phyloP scores from a whole-genome alignment of 2,888 invertebrate genomes.

The Lucinisca nassula region DNA sequence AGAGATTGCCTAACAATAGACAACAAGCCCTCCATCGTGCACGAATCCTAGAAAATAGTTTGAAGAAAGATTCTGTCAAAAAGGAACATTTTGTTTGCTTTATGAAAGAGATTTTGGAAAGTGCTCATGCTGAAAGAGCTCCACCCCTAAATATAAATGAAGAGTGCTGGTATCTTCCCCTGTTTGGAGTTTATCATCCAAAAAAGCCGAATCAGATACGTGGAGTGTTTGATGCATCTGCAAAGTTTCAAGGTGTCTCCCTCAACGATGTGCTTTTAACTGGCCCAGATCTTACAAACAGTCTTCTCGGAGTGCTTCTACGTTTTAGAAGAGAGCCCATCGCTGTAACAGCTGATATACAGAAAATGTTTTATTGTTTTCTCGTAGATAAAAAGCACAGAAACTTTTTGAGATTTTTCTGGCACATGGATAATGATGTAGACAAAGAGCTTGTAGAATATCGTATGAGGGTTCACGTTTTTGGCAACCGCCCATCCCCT shows the following conservation, averaged over 20 bases:
- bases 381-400: not conserved
- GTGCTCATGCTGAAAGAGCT: constrained; percentile 46
- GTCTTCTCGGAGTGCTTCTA: constrained; percentile 47
- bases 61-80: constrained; percentile 24
- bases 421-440: constrained; percentile 15
- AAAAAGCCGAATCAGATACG: constrained; percentile 29
- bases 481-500: constrained; percentile 1
- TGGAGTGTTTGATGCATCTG: constrained; percentile 60
- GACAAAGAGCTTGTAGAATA: constrained; percentile 36
- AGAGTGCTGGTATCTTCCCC: constrained; percentile 61
- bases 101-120: constrained; percentile 43
- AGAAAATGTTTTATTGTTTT: constrained; percentile 58
- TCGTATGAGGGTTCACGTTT: constrained; percentile 32
- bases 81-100: constrained; percentile 33
- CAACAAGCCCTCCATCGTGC: constrained; percentile 19
- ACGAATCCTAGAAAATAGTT: not conserved
- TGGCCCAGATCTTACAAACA: constrained; percentile 65
- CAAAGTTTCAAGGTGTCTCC: constrained; percentile 28
- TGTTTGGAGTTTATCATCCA: not conserved
- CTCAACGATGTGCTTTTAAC: constrained; percentile 9
- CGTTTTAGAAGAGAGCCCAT: constrained; percentile 42
- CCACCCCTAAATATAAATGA: constrained; percentile 14
- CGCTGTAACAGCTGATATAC: constrained; percentile 50
- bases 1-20: constrained; percentile 32
- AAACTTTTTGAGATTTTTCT: not conserved